Evolutionary conservation across 1,140 invertebrate genomes (phyloP).

Genomic region (Aphaenogaster rudis): DNA sequence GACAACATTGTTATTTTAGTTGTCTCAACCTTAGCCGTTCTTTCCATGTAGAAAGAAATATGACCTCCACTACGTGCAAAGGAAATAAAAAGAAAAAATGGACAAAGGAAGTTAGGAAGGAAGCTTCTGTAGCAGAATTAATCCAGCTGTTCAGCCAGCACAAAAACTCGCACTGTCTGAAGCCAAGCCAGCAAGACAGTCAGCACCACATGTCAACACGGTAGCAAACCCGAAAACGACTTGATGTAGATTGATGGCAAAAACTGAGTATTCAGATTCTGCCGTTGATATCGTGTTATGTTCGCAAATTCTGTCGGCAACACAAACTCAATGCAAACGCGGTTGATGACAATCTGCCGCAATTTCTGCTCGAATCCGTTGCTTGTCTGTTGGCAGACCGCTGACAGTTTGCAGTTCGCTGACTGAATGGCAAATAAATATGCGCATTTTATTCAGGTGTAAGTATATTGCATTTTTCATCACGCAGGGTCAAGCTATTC

Average conservation of each 20-base stretch:
- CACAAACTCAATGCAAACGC: neutral
- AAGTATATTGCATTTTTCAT: neutral
- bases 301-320: neutral
- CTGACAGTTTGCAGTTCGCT: neutral
- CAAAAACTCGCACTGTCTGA: no score
- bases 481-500: neutral
- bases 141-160: no score
- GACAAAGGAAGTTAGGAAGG: no score
- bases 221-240: neutral
- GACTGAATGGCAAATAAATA: neutral
- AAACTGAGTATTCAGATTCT: neutral
- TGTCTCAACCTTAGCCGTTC: no score
- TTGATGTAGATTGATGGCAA: neutral
- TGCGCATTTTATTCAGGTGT: neutral
- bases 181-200: no score
- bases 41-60: no score
- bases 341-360: neutral
- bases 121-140: no score
- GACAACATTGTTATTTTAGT: no score
- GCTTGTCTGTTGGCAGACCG: neutral
- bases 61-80: no score
- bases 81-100: no score
- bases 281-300: neutral
- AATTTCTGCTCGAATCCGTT: neutral
- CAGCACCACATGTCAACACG: no score